These are phyloP conservation scores for Rhincodon typus DNA, from an alignment of 2,797 vertebrate species.

Conservation along the genomic window DNA sequence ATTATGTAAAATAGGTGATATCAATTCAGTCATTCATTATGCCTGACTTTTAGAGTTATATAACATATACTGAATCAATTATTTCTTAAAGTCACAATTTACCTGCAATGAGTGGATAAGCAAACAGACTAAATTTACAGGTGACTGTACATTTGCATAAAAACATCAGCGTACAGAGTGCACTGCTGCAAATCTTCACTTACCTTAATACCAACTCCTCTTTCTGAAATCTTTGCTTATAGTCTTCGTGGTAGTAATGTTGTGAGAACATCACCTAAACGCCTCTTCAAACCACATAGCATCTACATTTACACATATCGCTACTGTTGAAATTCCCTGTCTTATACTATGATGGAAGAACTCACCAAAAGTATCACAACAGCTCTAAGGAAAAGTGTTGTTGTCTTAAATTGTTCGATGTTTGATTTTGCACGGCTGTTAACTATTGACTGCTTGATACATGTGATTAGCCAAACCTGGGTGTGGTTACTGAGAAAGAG, in stretches of 20 bases:
- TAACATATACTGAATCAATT: background rate
- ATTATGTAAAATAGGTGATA: background rate
- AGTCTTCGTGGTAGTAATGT: background rate
- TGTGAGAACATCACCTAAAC: background rate
- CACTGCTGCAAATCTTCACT: background rate
- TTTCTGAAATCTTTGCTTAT: background rate
- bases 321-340: background rate
- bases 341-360: too few species aligned
- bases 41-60: background rate
- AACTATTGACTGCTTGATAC: background rate
- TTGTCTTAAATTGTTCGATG: background rate
- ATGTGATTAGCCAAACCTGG: background rate
- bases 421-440: background rate
- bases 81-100: background rate
- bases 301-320: background rate
- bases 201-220: background rate
- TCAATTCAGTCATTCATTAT: background rate
- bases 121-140: background rate
- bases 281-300: background rate
- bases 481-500: background rate
- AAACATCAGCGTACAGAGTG: background rate
- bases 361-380: background rate
- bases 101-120: background rate
- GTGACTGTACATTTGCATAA: background rate
- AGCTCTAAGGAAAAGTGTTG: background rate